These are phyloP conservation scores for Pollenia angustigena DNA, from an alignment of 2,888 invertebrate species.

Conservation along the genomic window DNA sequence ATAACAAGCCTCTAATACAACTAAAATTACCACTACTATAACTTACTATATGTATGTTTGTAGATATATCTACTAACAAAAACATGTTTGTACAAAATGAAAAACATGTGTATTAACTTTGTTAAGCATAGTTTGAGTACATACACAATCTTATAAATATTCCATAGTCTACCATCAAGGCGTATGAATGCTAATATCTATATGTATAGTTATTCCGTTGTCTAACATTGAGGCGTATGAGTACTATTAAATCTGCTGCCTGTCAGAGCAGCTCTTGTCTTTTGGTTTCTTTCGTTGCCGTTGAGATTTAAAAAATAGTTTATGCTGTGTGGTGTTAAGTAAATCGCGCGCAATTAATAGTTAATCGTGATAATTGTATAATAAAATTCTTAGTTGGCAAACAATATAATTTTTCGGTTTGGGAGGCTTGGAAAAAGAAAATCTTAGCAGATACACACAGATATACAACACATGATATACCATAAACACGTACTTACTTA, in stretches of 20 bases:
- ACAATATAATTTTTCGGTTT: neutral
- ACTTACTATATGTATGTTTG: no score
- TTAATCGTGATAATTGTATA: conserved; percentile 71
- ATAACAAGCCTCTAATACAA: neutral
- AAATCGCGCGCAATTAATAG: conserved; percentile 70
- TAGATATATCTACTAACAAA: no score
- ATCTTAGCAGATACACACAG: neutral
- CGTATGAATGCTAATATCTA: conserved; percentile 10
- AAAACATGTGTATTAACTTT: neutral
- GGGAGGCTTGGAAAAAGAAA: neutral
- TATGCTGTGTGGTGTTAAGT: conserved; percentile 62
- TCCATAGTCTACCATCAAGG: neutral
- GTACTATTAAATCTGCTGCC: conserved; percentile 13
- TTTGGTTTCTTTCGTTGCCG: neutral
- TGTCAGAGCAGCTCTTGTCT: neutral
- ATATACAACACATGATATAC: neutral
- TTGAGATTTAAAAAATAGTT: conserved; percentile 53
- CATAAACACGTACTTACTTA: neutral
- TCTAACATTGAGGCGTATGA: neutral
- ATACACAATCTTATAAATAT: conserved; percentile 12
- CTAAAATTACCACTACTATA: neutral
- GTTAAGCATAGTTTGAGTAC: neutral
- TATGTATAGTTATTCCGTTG: no score
- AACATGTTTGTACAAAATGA: neutral
- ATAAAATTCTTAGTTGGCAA: conserved; percentile 59